Evolutionary conservation across 2,888 invertebrate species (phyloP).

Genomic region (Stenodera caucasica): DNA sequence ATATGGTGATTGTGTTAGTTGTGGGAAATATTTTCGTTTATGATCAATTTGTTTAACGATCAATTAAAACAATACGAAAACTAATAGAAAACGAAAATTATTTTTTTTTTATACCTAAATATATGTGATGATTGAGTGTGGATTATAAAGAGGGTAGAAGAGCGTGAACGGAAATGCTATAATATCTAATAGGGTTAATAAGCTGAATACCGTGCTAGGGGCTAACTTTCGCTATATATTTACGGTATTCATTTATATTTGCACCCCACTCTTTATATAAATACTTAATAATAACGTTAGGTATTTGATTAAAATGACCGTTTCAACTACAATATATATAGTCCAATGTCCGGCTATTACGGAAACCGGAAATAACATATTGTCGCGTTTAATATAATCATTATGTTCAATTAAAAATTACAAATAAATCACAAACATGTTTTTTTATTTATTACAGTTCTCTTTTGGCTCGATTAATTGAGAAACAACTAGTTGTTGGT

Average conservation of each 20-base stretch:
- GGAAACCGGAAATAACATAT: slow-evolving; percentile 7
- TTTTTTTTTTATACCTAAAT: too few species aligned
- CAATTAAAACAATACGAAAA: background rate
- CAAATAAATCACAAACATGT: background rate
- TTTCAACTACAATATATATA: background rate
- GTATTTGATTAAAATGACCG: slow-evolving; percentile 24
- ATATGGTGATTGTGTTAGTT: too few species aligned
- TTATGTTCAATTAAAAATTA: slow-evolving; percentile 6
- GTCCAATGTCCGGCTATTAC: background rate
- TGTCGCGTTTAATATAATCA: slow-evolving; percentile 2
- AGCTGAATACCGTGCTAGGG: slow-evolving; percentile 40
- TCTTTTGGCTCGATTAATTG: background rate
- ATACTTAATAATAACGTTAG: slow-evolving; percentile 32
- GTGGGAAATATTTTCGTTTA: slow-evolving; percentile 16
- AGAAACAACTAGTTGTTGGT: background rate
- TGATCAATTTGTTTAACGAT: slow-evolving; percentile 26
- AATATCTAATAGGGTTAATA: slow-evolving; percentile 34
- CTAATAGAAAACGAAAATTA: background rate
- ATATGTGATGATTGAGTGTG: slow-evolving; percentile 1
- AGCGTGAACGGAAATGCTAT: slow-evolving; percentile 30
- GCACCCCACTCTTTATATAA: slow-evolving; percentile 24
- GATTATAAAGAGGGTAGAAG: slow-evolving; percentile 13
- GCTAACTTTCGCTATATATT: slow-evolving; percentile 28
- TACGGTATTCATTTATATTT: slow-evolving; percentile 37
- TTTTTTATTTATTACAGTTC: background rate